Conservation (phyloP, 2,888 invertebrate species). For the Hemicrepidius hirtus region DNA sequence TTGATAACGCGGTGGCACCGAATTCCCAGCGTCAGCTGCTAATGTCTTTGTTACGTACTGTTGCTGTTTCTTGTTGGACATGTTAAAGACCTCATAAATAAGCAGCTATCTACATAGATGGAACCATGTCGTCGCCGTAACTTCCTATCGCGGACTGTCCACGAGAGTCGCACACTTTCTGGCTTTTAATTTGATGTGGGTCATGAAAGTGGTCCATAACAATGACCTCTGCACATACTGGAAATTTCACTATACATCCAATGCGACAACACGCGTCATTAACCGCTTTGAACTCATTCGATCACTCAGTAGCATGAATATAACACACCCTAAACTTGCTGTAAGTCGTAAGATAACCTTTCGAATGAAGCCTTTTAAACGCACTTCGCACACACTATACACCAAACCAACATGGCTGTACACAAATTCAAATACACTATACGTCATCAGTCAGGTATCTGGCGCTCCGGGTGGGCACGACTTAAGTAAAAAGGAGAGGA, state of each 20-base stretch:
- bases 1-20: conserved; percentile 85
- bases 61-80: conserved; percentile 71
- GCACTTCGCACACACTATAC: conserved; percentile 34
- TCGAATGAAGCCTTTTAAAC: conserved; percentile 43
- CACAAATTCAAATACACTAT: conserved; percentile 40
- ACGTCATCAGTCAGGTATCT: conserved; percentile 46
- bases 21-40: conserved; percentile 63
- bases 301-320: not conserved
- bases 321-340: not conserved
- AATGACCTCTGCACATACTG: conserved; percentile 47
- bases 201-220: conserved; percentile 62
- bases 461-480: conserved; percentile 31
- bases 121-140: conserved; percentile 57
- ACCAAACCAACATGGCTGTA: conserved; percentile 47
- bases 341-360: conserved; percentile 1
- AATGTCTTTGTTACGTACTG: conserved; percentile 66
- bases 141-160: conserved; percentile 60
- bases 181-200: conserved; percentile 69
- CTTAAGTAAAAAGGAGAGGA: conserved; percentile 41
- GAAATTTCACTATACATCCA: conserved; percentile 39
- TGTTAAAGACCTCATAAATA: conserved; percentile 62
- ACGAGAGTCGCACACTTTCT: conserved; percentile 57
- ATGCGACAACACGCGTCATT: conserved; percentile 8
- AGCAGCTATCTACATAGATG: conserved; percentile 49
- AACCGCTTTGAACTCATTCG: not conserved